These are phyloP conservation scores for Zygaena filipendulae DNA, from an alignment of 2,888 invertebrate genomes.

Conservation along the genomic window DNA sequence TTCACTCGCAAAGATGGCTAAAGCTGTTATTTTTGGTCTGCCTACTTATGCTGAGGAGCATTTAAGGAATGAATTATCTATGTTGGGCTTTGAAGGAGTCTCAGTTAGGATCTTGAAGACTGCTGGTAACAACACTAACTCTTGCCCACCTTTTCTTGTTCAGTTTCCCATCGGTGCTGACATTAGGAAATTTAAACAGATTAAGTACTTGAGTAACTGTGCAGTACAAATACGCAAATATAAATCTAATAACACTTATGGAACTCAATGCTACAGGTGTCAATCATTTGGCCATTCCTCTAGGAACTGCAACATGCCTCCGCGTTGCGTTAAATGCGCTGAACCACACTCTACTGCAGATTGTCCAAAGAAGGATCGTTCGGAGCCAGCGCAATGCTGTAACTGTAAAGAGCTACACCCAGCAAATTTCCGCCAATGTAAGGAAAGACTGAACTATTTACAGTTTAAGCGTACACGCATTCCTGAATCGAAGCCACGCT, in stretches of 20 bases:
- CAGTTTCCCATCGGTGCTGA: constrained; percentile 5
- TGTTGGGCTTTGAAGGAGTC: constrained; percentile 4
- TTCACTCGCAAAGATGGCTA: no score
- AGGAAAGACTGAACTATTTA: background rate
- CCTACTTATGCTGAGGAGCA: constrained; percentile 2
- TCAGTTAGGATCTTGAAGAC: constrained; percentile 2
- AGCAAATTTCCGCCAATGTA: background rate
- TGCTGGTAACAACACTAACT: background rate
- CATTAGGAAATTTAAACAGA: constrained; percentile 6
- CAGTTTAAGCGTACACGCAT: background rate
- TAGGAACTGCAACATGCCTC: constrained; percentile 7
- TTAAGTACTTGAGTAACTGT: constrained; percentile 7
- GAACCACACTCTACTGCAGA: constrained; percentile 4
- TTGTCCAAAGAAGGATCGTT: constrained; percentile 7
- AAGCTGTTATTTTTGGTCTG: no score
- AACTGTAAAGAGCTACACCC: constrained; percentile 7
- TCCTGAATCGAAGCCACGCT: background rate
- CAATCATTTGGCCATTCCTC: constrained; percentile 8
- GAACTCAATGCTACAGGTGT: constrained; percentile 9
- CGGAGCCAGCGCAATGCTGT: constrained; percentile 5
- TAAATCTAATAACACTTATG: constrained; percentile 1
- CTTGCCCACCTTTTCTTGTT: constrained; percentile 4
- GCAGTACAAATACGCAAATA: constrained; percentile 4
- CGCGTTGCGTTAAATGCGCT: constrained; percentile 10
- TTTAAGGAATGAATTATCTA: constrained; percentile 1